A percentile compares a stretch with the other conserved stretches of the same genome.
phyloP scores from a whole-genome alignment of 2,797 vertebrate genomes.

The Aulostomus chinensis region DNA sequence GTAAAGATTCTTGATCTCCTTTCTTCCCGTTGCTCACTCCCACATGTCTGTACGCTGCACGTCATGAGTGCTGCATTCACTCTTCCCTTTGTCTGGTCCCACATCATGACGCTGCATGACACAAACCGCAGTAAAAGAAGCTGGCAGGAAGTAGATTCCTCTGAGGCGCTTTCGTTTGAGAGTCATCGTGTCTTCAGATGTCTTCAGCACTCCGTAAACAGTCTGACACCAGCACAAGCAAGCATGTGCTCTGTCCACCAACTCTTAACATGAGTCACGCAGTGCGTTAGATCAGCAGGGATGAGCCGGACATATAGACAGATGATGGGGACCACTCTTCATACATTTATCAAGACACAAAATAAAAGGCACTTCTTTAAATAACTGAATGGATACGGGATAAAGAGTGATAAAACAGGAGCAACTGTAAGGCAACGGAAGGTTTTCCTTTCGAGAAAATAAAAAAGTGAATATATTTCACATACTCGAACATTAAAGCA shows the following conservation, averaged over 20 bases:
- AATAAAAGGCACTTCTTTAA: conserved; percentile 67
- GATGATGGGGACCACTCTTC: conserved; percentile 54
- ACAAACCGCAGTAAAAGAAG: conserved; percentile 50
- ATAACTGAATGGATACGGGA: too few relatives aligned
- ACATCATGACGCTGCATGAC: conserved; percentile 54
- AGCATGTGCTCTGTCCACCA: conserved; percentile 6
- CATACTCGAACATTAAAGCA: conserved; percentile 57
- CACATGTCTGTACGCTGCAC: not conserved
- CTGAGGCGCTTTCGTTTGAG: conserved; percentile 50
- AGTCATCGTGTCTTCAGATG: conserved; percentile 62
- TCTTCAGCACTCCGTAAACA: conserved; percentile 47
- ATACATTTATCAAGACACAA: conserved; percentile 38
- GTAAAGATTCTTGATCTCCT: too few relatives aligned
- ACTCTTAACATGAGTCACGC: conserved; percentile 36
- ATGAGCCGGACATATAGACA: conserved; percentile 17
- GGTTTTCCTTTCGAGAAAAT: conserved; percentile 13
- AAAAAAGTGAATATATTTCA: conserved; percentile 39
- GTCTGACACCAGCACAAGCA: conserved; percentile 33
- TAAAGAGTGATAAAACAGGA: too few relatives aligned
- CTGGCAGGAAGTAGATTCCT: conserved; percentile 70
- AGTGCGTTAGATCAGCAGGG: conserved; percentile 15
- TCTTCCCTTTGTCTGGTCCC: conserved; percentile 54
- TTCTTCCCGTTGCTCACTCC: too few relatives aligned
- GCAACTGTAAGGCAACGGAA: conserved; percentile 57
- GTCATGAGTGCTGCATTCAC: conserved; percentile 32